These are phyloP conservation scores for Phenganax stokvisi DNA, from an alignment of 92 coral and sea anemone genomes.

Conservation along the genomic window DNA sequence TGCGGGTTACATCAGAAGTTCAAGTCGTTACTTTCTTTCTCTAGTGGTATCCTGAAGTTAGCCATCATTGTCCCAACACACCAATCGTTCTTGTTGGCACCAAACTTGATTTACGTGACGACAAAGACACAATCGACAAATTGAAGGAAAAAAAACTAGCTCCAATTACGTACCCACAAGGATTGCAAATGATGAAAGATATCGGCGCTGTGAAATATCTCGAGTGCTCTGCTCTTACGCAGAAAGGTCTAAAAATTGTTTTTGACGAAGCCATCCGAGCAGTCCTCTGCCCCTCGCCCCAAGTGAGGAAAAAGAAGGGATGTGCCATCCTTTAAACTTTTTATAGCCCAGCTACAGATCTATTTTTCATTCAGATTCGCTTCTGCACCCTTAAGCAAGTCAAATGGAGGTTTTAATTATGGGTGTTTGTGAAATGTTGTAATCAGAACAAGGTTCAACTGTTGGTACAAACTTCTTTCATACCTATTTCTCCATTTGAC, in stretches of 20 bases:
- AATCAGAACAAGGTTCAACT: neutral
- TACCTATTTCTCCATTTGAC: neutral
- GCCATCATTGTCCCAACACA: constrained; percentile 8
- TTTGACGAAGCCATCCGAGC: constrained; percentile 27
- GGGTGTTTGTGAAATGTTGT: neutral
- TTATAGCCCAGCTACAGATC: neutral
- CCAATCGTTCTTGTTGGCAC: constrained; percentile 23
- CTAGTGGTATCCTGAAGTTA: constrained; percentile 22
- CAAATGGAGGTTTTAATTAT: neutral
- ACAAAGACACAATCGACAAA: constrained; percentile 5
- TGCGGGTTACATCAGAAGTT: neutral
- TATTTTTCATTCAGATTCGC: neutral
- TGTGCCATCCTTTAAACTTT: constrained; percentile 13
- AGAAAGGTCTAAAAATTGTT: constrained; percentile 14
- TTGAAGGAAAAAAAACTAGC: neutral
- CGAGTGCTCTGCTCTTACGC: constrained; percentile 12
- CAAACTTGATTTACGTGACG: constrained; percentile 13
- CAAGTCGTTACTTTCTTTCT: neutral
- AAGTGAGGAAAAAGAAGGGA: neutral
- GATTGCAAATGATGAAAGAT: constrained; percentile 1
- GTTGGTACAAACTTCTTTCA: neutral
- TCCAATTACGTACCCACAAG: constrained; percentile 1
- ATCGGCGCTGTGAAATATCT: constrained; percentile 10
- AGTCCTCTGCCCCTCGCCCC: constrained; percentile 7
- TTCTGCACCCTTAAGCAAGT: neutral